A percentile compares a stretch with the other conserved stretches of the same genome.
phyloP scores from a whole-genome alignment of 2,113 vertebrate species.

The Burhinus oedicnemus region DNA sequence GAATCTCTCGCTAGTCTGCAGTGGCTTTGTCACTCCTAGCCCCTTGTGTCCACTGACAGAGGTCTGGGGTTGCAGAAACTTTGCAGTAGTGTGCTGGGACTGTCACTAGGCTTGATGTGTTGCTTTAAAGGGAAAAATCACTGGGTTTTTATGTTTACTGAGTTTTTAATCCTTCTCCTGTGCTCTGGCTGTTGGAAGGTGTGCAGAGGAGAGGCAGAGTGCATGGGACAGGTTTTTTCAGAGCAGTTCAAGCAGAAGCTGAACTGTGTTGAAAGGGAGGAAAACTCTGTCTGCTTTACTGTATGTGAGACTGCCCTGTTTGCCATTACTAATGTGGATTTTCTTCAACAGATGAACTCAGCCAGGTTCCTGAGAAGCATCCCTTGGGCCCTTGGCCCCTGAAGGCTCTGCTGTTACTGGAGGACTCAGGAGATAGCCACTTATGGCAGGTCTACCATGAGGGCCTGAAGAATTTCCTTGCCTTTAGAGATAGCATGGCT shows the following conservation, averaged over 20 bases:
- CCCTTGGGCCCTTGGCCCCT: constrained; percentile 15
- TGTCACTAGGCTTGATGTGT: background rate
- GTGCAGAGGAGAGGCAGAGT: background rate
- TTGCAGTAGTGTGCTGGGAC: background rate
- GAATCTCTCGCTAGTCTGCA: background rate
- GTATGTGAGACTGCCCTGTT: background rate
- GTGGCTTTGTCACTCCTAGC: background rate
- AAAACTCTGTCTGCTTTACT: background rate
- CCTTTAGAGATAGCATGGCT: background rate
- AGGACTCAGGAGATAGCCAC: background rate
- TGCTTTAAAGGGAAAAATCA: background rate
- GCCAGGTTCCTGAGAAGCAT: background rate
- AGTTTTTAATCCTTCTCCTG: background rate
- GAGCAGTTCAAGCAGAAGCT: background rate
- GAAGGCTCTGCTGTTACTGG: background rate
- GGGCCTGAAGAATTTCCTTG: constrained; percentile 2
- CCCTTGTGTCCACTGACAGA: accelerated
- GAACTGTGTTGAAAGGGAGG: background rate
- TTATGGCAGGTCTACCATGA: constrained; percentile 13
- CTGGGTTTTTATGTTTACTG: accelerated
- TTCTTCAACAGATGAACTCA: background rate
- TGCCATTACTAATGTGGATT: background rate
- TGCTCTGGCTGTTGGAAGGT: background rate
- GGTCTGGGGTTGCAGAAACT: background rate
- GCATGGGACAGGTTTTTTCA: background rate